Evolutionary conservation across 2,113 vertebrate species (phyloP), one percentile per base, ranked within the genome.

Genomic region (Melospiza georgiana): DNA sequence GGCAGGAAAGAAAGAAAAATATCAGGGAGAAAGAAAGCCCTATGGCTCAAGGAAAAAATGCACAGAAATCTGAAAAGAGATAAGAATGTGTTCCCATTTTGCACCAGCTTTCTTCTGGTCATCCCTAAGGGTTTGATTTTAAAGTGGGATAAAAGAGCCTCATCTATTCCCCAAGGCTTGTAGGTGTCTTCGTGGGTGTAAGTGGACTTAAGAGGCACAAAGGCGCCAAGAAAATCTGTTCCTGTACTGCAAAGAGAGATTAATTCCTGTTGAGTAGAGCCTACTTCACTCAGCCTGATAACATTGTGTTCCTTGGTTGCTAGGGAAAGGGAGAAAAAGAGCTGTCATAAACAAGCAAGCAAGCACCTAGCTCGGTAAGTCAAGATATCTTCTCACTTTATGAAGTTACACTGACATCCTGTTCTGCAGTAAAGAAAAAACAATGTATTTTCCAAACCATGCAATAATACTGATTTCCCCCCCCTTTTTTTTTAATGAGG

Each of bases 401-500:
- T 93, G 68, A 93, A 93, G 90, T 95, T 76, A 79, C 46, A 35
- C 19, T 58, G 39, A 73, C 62, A 84, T 74, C 21, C 18, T 82
- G 6, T 90, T 93, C 49, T 88, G 23, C 59, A 59, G 69, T 65
- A 78, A 80, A 72, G 59, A 71, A 79, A 85, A 91, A 92, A 65
- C 48, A 66, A 52, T 27, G 25, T 33, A 1, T 66, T 87, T 92
- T 79, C 59, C 46, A 63, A 69, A 63, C 7, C 33, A 17, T n/a
- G n/a, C 20, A 62, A 62, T 65, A 59, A 67, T 93, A 92, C 39
- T 91, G 65, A 79, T 61, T 77, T 86, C n/a, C 52, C 71, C n/a
- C n/a, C 0, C 3, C 5, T 39, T 33, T 84, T 58, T n/a, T 23
- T 58, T n/a, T 23, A 23, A 43, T 3, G 0, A 30, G 24, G 14